Conservation (phyloP, 2,113 vertebrate species). For the Ceyx melanurus region DNA sequence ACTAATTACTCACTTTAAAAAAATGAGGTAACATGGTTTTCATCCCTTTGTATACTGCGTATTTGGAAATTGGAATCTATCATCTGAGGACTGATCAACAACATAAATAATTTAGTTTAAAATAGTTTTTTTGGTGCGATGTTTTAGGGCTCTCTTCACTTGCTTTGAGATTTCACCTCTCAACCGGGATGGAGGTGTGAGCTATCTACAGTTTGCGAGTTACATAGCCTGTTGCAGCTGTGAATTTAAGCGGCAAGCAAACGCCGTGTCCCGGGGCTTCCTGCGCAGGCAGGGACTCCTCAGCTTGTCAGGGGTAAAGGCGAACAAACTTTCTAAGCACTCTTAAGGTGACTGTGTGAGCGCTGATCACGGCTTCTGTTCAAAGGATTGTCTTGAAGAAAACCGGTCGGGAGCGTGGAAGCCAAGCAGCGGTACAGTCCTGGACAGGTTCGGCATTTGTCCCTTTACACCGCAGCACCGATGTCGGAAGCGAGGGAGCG, state of each 20-base stretch:
- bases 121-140: not conserved
- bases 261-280: not conserved
- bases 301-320: not conserved
- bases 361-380: not conserved
- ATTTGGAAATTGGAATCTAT: not conserved
- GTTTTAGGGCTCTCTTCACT: not conserved
- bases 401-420: not conserved
- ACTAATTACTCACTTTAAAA: not conserved
- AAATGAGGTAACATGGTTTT: not conserved
- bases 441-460: not conserved
- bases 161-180: not conserved
- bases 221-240: not conserved
- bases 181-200: not conserved
- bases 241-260: not conserved
- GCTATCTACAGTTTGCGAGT: not conserved
- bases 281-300: not conserved
- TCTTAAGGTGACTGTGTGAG: fast-evolving
- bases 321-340: not conserved
- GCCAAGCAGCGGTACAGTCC: fast-evolving
- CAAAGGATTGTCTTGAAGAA: not conserved
- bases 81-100: not conserved
- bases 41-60: not conserved
- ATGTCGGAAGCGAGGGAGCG: not conserved
- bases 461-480: not conserved
- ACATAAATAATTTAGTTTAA: not conserved